These are phyloP conservation scores for Sylvicola cinctus DNA, from an alignment of 2,888 invertebrate species.

Conservation along the genomic window DNA sequence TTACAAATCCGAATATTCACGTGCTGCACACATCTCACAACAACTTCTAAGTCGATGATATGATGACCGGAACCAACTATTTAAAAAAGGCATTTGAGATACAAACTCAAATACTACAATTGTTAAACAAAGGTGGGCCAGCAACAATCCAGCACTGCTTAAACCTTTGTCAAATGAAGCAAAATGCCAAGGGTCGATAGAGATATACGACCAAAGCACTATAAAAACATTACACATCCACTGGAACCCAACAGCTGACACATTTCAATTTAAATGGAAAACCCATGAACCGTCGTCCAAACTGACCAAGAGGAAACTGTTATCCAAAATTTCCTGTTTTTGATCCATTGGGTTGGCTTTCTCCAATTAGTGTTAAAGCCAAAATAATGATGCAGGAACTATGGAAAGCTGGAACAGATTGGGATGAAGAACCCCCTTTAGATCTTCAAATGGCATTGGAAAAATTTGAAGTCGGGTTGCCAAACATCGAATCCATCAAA, in stretches of 20 bases:
- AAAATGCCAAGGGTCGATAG: constrained; percentile 8
- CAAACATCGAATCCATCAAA: constrained; percentile 1
- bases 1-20: constrained; percentile 4
- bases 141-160: too few relatives aligned
- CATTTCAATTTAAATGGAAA: constrained; percentile 1
- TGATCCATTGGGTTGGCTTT: constrained; percentile 8
- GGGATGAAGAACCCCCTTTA: constrained; percentile 7
- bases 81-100: constrained; percentile 6
- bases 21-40: constrained; percentile 6
- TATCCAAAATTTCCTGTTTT: constrained; percentile 6
- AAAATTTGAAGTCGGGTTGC: constrained; percentile 1
- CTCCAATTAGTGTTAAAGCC: constrained; percentile 6
- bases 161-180: constrained; percentile 7
- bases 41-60: constrained; percentile 10
- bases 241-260: constrained; percentile 1
- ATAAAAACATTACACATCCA: background rate
- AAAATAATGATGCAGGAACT: constrained; percentile 8
- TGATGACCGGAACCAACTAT: constrained; percentile 8
- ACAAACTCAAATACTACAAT: constrained; percentile 6
- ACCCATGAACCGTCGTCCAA: too few relatives aligned
- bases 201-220: constrained; percentile 1
- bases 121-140: constrained; percentile 5
- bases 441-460: constrained; percentile 3
- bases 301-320: constrained; percentile 5
- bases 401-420: constrained; percentile 5